Percentiles rank a stretch among this genome's conserved stretches.
Conservation (phyloP, 2,888 invertebrate species). For the Chrysodeixis includens region DNA sequence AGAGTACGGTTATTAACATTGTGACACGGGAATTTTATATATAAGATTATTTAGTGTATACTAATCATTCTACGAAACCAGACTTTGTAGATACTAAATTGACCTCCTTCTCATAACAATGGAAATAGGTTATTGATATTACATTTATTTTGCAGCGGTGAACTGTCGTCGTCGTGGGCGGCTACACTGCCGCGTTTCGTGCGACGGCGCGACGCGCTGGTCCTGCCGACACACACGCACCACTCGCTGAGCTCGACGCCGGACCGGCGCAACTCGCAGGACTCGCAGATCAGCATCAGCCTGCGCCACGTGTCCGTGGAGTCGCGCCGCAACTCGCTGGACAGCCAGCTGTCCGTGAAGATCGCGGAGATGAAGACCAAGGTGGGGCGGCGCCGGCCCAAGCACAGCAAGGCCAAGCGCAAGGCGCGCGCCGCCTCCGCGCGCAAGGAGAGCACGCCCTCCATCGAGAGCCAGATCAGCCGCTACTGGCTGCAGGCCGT, state of each 20-base stretch:
- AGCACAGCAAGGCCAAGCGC: conserved; percentile 82
- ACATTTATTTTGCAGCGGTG: conserved; percentile 88
- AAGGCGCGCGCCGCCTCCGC: conserved; percentile 79
- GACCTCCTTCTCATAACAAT: too few relatives aligned
- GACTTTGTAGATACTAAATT: too few relatives aligned
- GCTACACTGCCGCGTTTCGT: conserved; percentile 96
- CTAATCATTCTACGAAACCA: too few relatives aligned
- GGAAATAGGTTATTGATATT: too few relatives aligned
- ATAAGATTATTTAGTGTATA: too few relatives aligned
- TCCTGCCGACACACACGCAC: conserved; percentile 83
- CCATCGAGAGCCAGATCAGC: conserved; percentile 94
- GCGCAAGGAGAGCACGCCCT: conserved; percentile 92
- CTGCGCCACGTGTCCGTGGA: conserved; percentile 95
- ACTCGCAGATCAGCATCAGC: conserved; percentile 93
- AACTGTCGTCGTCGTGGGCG: conserved; percentile 97
- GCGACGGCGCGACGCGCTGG: conserved; percentile 94
- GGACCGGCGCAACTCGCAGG: conserved; percentile 90
- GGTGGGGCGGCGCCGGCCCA: conserved; percentile 86
- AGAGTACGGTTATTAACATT: too few relatives aligned
- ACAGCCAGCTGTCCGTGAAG: conserved; percentile 95
- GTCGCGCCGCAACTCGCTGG: conserved; percentile 95
- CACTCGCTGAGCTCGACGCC: conserved; percentile 89
- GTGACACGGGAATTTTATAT: too few relatives aligned
- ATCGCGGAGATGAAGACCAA: conserved; percentile 95
- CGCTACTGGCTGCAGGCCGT: conserved; percentile 91